phyloP scores from a whole-genome alignment of 2,113 vertebrate species.

The Rhinogobius similis region DNA sequence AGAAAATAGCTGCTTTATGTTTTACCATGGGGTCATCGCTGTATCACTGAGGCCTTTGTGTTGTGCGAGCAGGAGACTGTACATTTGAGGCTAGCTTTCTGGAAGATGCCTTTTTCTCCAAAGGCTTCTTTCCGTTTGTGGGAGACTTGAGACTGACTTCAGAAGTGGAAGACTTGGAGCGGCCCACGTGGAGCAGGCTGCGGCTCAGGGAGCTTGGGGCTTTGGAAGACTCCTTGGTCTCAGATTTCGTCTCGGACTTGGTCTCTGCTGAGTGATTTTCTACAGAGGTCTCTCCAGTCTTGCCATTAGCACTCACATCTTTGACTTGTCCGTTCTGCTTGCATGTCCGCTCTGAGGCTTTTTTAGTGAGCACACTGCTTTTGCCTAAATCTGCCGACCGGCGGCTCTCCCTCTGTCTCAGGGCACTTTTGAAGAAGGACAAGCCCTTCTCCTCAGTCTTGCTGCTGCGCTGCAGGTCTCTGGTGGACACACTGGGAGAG shows the following conservation, averaged over 20 bases:
- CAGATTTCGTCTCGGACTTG: conserved; percentile 61
- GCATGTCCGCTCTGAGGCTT: conserved; percentile 76
- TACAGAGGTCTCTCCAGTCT: conserved; percentile 43
- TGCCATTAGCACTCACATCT: conserved; percentile 54
- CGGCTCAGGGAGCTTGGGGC: conserved; percentile 82
- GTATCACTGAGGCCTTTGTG: conserved; percentile 91
- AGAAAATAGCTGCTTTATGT: conserved; percentile 86
- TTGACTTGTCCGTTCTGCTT: conserved; percentile 75
- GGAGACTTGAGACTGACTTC: conserved; percentile 80
- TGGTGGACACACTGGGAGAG: conserved; percentile 78
- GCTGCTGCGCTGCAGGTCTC: conserved; percentile 85
- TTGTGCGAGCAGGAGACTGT: conserved; percentile 88
- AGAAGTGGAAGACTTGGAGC: conserved; percentile 89
- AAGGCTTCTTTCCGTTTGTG: conserved; percentile 81
- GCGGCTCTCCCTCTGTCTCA: conserved; percentile 93
- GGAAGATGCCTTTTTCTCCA: conserved; percentile 81
- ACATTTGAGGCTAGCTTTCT: conserved; percentile 88
- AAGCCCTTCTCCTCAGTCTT: conserved; percentile 94
- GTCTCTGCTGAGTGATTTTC: conserved; percentile 61
- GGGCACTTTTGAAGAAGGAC: conserved; percentile 93
- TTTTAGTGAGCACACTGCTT: conserved; percentile 86
- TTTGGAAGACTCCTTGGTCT: conserved; percentile 79
- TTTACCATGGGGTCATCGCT: conserved; percentile 80
- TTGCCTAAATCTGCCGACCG: conserved; percentile 93
- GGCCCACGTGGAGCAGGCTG: conserved; percentile 85